A percentile compares a stretch with the other conserved stretches of the same genome.
Evolutionary conservation across 1,140 invertebrate genomes (phyloP).

Genomic region (Ceratosolen solmsi): DNA sequence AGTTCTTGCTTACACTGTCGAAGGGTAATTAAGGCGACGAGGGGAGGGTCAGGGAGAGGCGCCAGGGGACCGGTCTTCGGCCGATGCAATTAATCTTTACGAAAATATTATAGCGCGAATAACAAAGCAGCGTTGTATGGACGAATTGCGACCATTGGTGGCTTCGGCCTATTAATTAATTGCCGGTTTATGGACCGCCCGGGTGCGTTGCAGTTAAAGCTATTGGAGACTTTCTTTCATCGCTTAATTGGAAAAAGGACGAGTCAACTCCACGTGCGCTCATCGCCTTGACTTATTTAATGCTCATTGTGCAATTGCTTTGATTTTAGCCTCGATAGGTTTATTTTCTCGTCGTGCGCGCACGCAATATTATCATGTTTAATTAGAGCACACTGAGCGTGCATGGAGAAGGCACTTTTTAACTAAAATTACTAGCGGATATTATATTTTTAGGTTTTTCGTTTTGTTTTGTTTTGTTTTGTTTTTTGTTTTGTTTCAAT

Average conservation of each 20-base stretch:
- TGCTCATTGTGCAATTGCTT: background rate
- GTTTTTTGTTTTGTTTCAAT: too few species aligned
- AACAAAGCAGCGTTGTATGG: background rate
- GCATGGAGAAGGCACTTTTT: background rate
- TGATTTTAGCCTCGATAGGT: background rate
- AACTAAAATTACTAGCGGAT: background rate
- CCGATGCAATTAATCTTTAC: conserved; percentile 24
- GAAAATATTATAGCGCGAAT: background rate
- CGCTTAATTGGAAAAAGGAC: conserved; percentile 9
- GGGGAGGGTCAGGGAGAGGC: too few species aligned
- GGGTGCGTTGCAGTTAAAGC: background rate
- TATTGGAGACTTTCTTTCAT: background rate
- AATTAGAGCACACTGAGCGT: background rate
- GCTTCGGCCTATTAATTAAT: conserved; percentile 1
- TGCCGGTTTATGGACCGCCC: background rate
- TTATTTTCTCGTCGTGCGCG: background rate
- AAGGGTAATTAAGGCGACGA: too few species aligned
- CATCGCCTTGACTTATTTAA: background rate
- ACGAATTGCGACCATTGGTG: background rate
- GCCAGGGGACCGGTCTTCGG: too few species aligned
- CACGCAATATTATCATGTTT: background rate
- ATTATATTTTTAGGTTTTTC: too few species aligned
- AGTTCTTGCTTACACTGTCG: too few species aligned
- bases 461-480: too few species aligned
- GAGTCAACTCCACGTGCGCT: background rate